Evolutionary conservation across 2,888 invertebrate species (phyloP).

Genomic region (Troglohyphantes excavatus): DNA sequence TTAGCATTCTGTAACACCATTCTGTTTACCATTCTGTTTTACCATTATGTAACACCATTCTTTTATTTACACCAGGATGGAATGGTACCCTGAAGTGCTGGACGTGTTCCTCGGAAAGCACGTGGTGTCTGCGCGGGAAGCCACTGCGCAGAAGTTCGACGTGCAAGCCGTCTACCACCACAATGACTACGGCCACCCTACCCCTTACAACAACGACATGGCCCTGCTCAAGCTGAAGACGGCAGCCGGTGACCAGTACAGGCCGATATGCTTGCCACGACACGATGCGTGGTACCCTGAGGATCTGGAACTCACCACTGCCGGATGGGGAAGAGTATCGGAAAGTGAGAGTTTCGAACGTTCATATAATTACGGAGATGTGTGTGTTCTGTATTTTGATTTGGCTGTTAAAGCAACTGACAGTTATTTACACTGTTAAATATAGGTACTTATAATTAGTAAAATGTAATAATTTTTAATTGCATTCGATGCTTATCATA

Average conservation of each 20-base stretch:
- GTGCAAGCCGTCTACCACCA: slow-evolving; percentile 56
- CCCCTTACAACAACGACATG: slow-evolving; percentile 67
- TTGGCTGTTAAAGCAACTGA: too few species aligned
- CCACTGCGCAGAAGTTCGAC: slow-evolving; percentile 22
- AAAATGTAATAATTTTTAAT: too few species aligned
- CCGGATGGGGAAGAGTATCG: slow-evolving; percentile 73
- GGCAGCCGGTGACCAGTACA: slow-evolving; percentile 14
- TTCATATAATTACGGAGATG: too few species aligned
- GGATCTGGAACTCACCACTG: slow-evolving; percentile 23
- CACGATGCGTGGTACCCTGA: slow-evolving; percentile 58
- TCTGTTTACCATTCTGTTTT: too few species aligned
- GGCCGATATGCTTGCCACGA: slow-evolving; percentile 64
- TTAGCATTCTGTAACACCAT: too few species aligned
- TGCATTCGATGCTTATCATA: too few species aligned
- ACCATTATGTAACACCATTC: too few species aligned
- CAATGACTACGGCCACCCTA: slow-evolving; percentile 33
- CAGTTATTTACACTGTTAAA: too few species aligned
- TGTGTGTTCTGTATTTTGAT: too few species aligned
- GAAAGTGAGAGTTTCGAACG: too few species aligned
- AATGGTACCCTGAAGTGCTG: slow-evolving; percentile 65
- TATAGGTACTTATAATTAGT: too few species aligned
- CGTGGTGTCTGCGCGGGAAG: slow-evolving; percentile 14
- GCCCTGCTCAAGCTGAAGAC: slow-evolving; percentile 44
- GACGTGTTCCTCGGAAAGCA: slow-evolving; percentile 67
- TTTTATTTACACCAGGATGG: slow-evolving; percentile 58